These are phyloP conservation scores for Drosophila robusta DNA, from an alignment of 2,888 invertebrate genomes.

Conservation along the genomic window DNA sequence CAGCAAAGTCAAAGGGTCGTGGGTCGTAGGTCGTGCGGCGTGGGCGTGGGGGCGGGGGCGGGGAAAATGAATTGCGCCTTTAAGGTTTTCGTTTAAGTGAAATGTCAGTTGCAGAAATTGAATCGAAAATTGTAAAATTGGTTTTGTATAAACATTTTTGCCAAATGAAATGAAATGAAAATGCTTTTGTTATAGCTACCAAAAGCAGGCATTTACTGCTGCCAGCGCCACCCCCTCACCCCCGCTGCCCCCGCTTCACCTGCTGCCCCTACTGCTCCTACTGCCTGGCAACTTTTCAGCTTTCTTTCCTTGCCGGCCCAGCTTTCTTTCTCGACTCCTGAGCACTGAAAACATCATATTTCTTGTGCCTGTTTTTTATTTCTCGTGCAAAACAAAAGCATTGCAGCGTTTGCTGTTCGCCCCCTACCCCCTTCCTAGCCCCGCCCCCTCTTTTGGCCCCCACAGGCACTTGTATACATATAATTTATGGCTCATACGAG, in stretches of 20 bases:
- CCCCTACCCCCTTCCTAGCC: background rate
- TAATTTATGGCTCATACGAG: slow-evolving; percentile 72
- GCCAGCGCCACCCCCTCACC: slow-evolving; percentile 7
- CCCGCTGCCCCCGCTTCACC: no score
- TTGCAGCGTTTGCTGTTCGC: slow-evolving; percentile 18
- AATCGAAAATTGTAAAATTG: slow-evolving; percentile 83
- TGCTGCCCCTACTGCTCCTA: slow-evolving; percentile 5
- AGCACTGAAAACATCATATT: slow-evolving; percentile 65
- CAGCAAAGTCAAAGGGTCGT: slow-evolving; percentile 54
- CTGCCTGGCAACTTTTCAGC: slow-evolving; percentile 7
- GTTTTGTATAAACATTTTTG: slow-evolving; percentile 80
- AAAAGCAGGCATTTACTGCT: slow-evolving; percentile 29
- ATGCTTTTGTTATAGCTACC: slow-evolving; percentile 73
- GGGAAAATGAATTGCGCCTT: slow-evolving; percentile 77
- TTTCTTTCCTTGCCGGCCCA: background rate
- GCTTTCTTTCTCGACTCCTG: slow-evolving; percentile 36
- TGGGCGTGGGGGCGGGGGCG: background rate
- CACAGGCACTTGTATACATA: slow-evolving; percentile 45
- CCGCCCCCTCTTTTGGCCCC: background rate
- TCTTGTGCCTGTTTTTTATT: slow-evolving; percentile 77
- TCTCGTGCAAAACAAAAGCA: slow-evolving; percentile 61
- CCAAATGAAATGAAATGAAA: slow-evolving; percentile 77
- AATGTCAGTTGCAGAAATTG: slow-evolving; percentile 85
- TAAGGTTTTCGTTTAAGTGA: slow-evolving; percentile 85
- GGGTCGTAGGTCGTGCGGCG: no score